Percentiles rank a stretch among this genome's conserved stretches.
Evolutionary conservation across 2,888 invertebrate species (phyloP).

Genomic region (Hymenopus coronatus): DNA sequence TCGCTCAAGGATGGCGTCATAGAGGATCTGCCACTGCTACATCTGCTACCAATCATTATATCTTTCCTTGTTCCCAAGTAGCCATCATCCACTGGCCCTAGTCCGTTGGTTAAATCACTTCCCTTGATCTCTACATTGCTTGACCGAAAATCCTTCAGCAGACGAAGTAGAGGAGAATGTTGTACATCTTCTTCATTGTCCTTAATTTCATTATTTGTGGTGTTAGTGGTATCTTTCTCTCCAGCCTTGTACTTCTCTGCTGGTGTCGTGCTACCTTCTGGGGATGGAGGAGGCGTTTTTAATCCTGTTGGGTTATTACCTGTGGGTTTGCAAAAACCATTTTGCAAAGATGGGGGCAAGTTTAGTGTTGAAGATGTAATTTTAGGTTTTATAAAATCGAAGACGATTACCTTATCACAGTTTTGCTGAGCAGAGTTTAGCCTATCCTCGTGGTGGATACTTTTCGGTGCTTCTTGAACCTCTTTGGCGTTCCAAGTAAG

Average conservation of each 20-base stretch:
- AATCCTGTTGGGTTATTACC: slow-evolving; percentile 7
- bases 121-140: not conserved
- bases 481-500: not conserved
- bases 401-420: not conserved
- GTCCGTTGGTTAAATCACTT: not conserved
- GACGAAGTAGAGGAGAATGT: slow-evolving; percentile 16
- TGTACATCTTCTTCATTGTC: not conserved
- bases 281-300: slow-evolving; percentile 43
- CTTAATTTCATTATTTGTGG: not conserved
- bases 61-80: not conserved
- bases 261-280: slow-evolving; percentile 36
- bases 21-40: slow-evolving; percentile 36
- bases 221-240: not conserved
- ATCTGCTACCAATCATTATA: not conserved
- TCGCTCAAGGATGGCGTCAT: slow-evolving; percentile 46
- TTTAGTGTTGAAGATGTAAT: not conserved
- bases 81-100: not conserved
- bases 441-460: not conserved
- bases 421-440: not conserved
- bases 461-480: not conserved
- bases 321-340: not conserved
- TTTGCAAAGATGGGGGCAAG: not conserved
- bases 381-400: not conserved
- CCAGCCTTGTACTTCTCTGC: slow-evolving; percentile 38
- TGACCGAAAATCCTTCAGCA: slow-evolving; percentile 20